Percentiles rank a stretch among this genome's conserved stretches.
phyloP scores from a whole-genome alignment of 2,797 vertebrate genomes.

The Epinephelus coioides region DNA sequence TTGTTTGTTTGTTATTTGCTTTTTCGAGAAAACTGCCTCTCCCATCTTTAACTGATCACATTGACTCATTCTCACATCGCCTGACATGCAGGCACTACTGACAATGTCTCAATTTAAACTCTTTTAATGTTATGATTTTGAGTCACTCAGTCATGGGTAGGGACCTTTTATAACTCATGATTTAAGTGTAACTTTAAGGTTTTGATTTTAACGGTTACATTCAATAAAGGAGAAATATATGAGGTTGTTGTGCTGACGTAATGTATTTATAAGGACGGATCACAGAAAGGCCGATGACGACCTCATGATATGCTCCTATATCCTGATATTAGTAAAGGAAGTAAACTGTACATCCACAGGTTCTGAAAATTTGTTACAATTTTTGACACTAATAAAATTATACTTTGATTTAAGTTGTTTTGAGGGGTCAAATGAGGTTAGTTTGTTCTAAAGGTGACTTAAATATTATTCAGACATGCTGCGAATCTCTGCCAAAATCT shows the following conservation, averaged over 20 bases:
- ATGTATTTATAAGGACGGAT: conserved; percentile 11
- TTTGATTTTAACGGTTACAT: background rate
- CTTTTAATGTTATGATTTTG: conserved; percentile 3
- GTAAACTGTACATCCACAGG: background rate
- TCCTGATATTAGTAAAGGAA: background rate
- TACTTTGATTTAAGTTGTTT: conserved; percentile 5
- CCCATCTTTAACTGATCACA: background rate
- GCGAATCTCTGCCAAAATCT: background rate
- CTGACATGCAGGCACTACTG: background rate
- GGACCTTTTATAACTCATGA: background rate
- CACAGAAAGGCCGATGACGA: background rate
- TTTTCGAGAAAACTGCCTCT: too few relatives aligned
- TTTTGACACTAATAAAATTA: conserved; percentile 30
- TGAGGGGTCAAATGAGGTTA: background rate
- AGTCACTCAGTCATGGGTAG: background rate
- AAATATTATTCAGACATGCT: background rate
- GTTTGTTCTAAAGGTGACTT: background rate
- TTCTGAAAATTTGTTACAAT: background rate
- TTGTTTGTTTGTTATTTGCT: too few relatives aligned
- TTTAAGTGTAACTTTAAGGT: conserved; percentile 17
- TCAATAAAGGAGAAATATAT: conserved; percentile 7
- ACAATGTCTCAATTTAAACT: conserved; percentile 9
- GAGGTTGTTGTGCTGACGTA: conserved; percentile 5
- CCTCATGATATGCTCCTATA: conserved; percentile 2
- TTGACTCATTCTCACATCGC: background rate